Conservation (phyloP, 2,797 vertebrate species). For the Cheirogaleus major region DNA sequence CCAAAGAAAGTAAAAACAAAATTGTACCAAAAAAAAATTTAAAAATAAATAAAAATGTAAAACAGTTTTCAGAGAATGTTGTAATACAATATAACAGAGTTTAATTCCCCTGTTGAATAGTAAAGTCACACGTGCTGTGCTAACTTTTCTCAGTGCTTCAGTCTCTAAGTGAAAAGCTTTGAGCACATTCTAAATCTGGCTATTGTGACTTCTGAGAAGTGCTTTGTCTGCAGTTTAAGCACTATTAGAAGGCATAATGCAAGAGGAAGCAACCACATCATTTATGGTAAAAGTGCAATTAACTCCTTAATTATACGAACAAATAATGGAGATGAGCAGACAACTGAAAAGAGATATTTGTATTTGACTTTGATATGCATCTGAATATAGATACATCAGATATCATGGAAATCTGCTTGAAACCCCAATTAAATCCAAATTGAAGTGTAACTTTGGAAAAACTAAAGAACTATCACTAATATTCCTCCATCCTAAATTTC, state of each 20-base stretch:
- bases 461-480: not conserved
- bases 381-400: not conserved
- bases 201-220: not conserved
- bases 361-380: slow-evolving; percentile 15
- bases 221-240: not conserved
- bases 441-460: slow-evolving; percentile 16
- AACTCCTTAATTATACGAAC: not conserved
- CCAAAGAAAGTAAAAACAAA: slow-evolving; percentile 63
- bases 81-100: not conserved
- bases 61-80: slow-evolving; percentile 32
- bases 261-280: slow-evolving; percentile 42
- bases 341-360: not conserved
- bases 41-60: slow-evolving; percentile 12
- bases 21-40: not conserved
- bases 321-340: not conserved
- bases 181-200: not conserved
- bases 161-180: slow-evolving; percentile 6
- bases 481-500: not conserved
- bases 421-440: slow-evolving; percentile 34
- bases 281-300: not conserved
- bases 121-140: not conserved
- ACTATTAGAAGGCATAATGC: not conserved
- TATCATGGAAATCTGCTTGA: slow-evolving; percentile 26
- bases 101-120: not conserved
- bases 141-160: not conserved